Evolutionary conservation across 2,113 vertebrate species (phyloP).

Genomic region (Rhineura floridana): DNA sequence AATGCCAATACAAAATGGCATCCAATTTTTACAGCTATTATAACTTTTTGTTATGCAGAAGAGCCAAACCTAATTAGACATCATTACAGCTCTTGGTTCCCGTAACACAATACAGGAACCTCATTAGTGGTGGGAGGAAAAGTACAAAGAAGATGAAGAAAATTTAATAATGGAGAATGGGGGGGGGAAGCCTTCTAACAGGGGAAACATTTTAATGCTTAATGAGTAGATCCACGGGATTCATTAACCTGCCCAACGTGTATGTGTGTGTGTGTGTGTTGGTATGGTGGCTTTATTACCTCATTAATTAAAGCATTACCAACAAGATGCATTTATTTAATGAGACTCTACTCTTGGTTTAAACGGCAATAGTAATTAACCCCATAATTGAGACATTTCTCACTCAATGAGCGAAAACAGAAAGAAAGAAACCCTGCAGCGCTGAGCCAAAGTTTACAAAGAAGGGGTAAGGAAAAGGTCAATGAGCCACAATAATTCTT

Average conservation of each 20-base stretch:
- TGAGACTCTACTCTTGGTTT: conserved; percentile 58
- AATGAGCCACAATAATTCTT: not conserved
- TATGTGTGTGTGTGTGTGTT: conserved; percentile 35
- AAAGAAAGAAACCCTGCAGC: conserved; percentile 3
- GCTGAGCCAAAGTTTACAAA: conserved; percentile 14
- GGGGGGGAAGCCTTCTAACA: conserved; percentile 45
- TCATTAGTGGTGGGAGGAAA: conserved; percentile 57
- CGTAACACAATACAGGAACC: conserved; percentile 48
- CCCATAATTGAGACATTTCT: conserved; percentile 55
- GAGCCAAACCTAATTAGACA: conserved; percentile 60
- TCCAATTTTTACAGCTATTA: conserved; percentile 41
- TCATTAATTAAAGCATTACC: conserved; percentile 73
- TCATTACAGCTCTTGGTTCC: conserved; percentile 52
- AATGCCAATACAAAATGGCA: not conserved
- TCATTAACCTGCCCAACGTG: conserved; percentile 63
- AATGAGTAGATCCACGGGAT: conserved; percentile 70
- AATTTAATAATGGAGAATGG: conserved; percentile 63
- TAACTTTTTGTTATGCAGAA: conserved; percentile 37
- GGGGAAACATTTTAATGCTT: conserved; percentile 65
- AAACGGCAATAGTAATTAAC: conserved; percentile 75
- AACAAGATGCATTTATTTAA: conserved; percentile 68
- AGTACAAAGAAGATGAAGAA: conserved; percentile 54
- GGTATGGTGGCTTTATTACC: conserved; percentile 59
- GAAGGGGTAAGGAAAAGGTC: not conserved
- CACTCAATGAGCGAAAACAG: conserved; percentile 11